Evolutionary conservation across 2,113 vertebrate species (phyloP), one percentile per base, ranked within the genome.

Genomic region (Polyodon spathula): DNA sequence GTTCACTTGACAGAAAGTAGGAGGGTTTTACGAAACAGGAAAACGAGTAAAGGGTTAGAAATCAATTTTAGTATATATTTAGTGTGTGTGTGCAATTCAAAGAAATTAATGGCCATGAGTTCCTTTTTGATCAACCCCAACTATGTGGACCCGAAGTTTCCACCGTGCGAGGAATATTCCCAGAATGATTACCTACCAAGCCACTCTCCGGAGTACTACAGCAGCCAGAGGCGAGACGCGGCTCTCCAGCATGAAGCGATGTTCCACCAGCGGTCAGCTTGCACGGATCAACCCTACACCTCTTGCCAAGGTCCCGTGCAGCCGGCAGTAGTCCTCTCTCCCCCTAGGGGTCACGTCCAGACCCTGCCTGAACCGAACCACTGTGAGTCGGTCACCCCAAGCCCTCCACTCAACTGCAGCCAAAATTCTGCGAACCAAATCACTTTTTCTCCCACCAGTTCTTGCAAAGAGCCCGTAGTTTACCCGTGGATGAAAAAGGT

Each of bases 401-500:
- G 93, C 78, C 92, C 86, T 68, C 92, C 94, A 54, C 89, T 86
- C 71, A 84, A 88, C 40, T 93, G 91, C 79, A 89, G 88, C 71
- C 92, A 89, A 79, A 86, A 84, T 68, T 78, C 90, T 42, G 78
- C 77, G 59, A 81, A 80, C 73, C 89, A 85, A 72, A 89, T 85
- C 83, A 70, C 71, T 51, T 86, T 89, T 53, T 79, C 86, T 60
- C 27, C 27, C 27, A 71, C 64, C 54, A 83, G 88, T 73, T 74
- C 83, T 43, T 86, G 88, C 63, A 91, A 91, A 71, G 90, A 93
- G 82, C 95, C 96, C 40, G 92, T 97, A 58, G 92, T 98, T 60
- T 98, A 98, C 81, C 96, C 94, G 72, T 98, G 96, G 96, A 98
- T 98, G 96, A 97, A 94, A 83, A 98, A 98, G 86, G 93, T 94